These are phyloP conservation scores for Aviceda subcristata DNA, from an alignment of 2,113 vertebrate genomes.

Conservation along the genomic window DNA sequence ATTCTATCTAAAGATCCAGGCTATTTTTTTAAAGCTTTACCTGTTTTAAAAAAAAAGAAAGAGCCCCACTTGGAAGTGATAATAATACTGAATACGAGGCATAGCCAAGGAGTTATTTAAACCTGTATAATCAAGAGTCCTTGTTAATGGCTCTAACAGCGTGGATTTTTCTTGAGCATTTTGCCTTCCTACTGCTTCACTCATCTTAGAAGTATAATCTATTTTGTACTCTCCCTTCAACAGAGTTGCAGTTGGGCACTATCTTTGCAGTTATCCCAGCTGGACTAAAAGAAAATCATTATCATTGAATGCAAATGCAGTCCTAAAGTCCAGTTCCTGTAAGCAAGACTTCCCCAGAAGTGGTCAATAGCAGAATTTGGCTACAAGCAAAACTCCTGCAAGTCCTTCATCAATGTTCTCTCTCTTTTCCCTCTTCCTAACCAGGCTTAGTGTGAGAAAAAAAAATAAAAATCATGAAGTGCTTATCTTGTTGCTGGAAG, in stretches of 20 bases:
- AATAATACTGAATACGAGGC: neutral
- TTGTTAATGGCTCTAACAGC: neutral
- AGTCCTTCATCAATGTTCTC: neutral
- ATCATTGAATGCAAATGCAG: neutral
- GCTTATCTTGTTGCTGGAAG: slow-evolving; percentile 16
- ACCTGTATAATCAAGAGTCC: neutral
- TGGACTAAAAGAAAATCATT: slow-evolving; percentile 46
- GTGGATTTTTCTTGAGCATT: neutral
- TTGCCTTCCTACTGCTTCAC: neutral
- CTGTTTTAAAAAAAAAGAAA: neutral
- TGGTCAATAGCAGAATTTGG: neutral
- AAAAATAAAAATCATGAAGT: neutral
- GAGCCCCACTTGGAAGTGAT: neutral
- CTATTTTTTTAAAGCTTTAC: slow-evolving; percentile 33
- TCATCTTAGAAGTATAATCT: neutral
- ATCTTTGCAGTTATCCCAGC: slow-evolving; percentile 3
- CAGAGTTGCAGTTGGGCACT: neutral
- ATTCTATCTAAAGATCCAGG: slow-evolving; percentile 72
- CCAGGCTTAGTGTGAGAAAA: neutral
- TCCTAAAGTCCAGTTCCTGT: slow-evolving; percentile 9
- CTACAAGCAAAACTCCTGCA: slow-evolving; percentile 16
- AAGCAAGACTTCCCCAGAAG: neutral
- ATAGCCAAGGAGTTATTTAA: neutral
- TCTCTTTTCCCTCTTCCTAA: neutral
- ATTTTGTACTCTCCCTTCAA: slow-evolving; percentile 4